Evolutionary conservation across 2,797 vertebrate genomes (phyloP).

Genomic region (Gadopsis marmoratus): DNA sequence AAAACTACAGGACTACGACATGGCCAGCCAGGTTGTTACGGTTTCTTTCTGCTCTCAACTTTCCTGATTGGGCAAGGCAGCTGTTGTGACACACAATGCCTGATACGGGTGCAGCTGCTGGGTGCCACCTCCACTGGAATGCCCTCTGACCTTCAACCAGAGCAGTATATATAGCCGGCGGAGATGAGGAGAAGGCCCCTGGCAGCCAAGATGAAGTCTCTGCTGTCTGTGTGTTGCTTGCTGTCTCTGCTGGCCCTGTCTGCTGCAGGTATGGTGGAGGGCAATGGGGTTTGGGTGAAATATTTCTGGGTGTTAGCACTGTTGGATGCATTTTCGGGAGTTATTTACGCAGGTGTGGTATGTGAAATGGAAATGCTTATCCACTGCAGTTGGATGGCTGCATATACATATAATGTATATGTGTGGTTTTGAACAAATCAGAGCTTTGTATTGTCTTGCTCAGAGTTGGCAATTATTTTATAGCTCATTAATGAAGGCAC

Average conservation of each 20-base stretch:
- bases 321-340: neutral
- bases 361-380: slow-evolving; percentile 14
- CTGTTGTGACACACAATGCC: slow-evolving; percentile 72
- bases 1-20: neutral
- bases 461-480: neutral
- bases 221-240: slow-evolving; percentile 88
- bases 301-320: neutral
- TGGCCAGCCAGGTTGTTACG: neutral
- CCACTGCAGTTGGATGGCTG: neutral
- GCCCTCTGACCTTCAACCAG: slow-evolving; percentile 84
- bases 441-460: slow-evolving; percentile 6
- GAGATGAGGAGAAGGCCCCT: slow-evolving; percentile 85
- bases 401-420: neutral
- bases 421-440: neutral
- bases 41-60: slow-evolving; percentile 2
- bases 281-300: neutral
- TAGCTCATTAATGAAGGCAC: slow-evolving; percentile 3
- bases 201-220: slow-evolving; percentile 95
- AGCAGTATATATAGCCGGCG: slow-evolving; percentile 89
- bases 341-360: neutral
- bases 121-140: slow-evolving; percentile 61
- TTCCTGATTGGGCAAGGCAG: slow-evolving; percentile 65
- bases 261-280: slow-evolving; percentile 87
- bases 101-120: slow-evolving; percentile 57
- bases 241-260: slow-evolving; percentile 88